Percentiles rank a stretch among this genome's conserved stretches.
Evolutionary conservation across 1,140 invertebrate species (phyloP).

Genomic region (Drosophila tsacasi): DNA sequence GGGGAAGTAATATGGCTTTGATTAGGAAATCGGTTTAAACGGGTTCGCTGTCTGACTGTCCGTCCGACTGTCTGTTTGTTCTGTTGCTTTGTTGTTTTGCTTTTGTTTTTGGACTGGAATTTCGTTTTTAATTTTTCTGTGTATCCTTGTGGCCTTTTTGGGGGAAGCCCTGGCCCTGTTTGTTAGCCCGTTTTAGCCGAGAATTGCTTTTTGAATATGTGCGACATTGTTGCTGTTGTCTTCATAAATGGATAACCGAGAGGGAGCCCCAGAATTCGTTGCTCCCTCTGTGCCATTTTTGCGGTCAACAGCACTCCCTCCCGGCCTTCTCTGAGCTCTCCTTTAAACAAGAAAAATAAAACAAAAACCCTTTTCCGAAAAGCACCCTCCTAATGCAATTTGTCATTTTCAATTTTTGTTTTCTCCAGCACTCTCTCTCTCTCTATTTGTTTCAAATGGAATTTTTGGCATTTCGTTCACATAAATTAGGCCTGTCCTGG

Average conservation of each 20-base stretch:
- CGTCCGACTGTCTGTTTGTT: constrained; percentile 6
- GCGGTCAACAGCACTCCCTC: constrained; percentile 47
- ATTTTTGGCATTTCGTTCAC: constrained; percentile 74
- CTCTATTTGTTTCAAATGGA: constrained; percentile 65
- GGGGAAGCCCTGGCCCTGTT: background rate
- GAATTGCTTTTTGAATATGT: constrained; percentile 79
- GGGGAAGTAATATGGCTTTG: constrained; percentile 66
- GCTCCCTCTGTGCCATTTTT: constrained; percentile 72
- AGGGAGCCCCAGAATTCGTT: constrained; percentile 48
- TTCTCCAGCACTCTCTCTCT: constrained; percentile 1
- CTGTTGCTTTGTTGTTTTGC: constrained; percentile 10
- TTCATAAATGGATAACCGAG: constrained; percentile 62
- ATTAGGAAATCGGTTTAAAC: constrained; percentile 81
- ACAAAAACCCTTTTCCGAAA: constrained; percentile 11
- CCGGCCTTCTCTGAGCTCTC: constrained; percentile 7
- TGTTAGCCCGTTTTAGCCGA: constrained; percentile 53
- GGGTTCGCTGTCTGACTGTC: constrained; percentile 31
- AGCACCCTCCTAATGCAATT: constrained; percentile 68
- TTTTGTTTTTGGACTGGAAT: constrained; percentile 35
- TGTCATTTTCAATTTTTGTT: constrained; percentile 77
- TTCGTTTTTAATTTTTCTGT: constrained; percentile 51
- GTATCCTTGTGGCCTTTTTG: constrained; percentile 16
- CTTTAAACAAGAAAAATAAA: background rate
- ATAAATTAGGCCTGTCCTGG: constrained; percentile 64
- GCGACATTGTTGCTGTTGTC: constrained; percentile 58